Conservation (phyloP, 30 jellyfish, hydroid and myxozoan species). For the Pseudorhiza aurosa region DNA sequence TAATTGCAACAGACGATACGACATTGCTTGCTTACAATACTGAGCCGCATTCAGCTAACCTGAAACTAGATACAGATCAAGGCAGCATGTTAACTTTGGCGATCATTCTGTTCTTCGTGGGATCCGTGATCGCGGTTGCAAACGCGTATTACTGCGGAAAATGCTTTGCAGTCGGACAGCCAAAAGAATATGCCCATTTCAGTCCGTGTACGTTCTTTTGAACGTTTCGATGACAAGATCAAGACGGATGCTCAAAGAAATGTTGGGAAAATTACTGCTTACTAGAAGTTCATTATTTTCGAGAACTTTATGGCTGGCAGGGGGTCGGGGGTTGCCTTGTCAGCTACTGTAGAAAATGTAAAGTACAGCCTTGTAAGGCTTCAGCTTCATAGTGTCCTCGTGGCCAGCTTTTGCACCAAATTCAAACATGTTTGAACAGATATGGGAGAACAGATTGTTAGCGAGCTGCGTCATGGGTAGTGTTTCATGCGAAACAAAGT, state of each 20-base stretch:
- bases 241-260: not conserved
- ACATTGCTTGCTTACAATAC: not conserved
- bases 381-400: no score
- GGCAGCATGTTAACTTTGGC: conserved; percentile 80
- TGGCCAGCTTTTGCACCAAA: no score
- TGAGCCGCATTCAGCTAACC: not conserved
- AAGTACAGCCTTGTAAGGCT: no score
- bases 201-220: conserved; percentile 92
- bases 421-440: no score
- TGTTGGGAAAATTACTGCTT: no score
- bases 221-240: not conserved
- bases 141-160: conserved; percentile 93
- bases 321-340: not conserved
- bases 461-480: no score
- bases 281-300: no score
- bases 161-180: conserved; percentile 90
- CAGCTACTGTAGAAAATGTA: no score
- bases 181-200: conserved; percentile 93
- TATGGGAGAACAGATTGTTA: no score
- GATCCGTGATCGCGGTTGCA: conserved; percentile 80
- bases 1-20: not conserved
- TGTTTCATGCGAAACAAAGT: no score
- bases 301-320: not conserved
- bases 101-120: conserved; percentile 77
- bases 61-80: not conserved